These are phyloP conservation scores for Spialia ferax DNA, from an alignment of 2,888 invertebrate genomes.

Conservation along the genomic window DNA sequence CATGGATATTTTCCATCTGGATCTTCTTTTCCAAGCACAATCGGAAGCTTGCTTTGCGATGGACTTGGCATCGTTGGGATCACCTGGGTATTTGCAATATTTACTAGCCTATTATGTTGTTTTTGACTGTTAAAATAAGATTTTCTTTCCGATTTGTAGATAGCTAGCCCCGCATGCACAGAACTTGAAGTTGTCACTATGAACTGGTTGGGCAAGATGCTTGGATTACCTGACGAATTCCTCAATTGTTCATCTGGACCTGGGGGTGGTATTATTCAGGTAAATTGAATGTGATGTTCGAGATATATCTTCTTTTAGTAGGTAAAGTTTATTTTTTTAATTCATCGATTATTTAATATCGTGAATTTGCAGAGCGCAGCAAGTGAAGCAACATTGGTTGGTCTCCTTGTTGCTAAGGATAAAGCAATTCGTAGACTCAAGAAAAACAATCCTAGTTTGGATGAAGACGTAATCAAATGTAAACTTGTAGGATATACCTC, in stretches of 20 bases:
- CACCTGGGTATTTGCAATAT: constrained; percentile 95
- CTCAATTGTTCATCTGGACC: constrained; percentile 91
- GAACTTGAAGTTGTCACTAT: constrained; percentile 96
- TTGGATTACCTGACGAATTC: constrained; percentile 94
- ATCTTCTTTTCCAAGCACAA: constrained; percentile 93
- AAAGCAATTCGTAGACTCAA: constrained; percentile 87
- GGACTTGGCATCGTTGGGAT: constrained; percentile 96
- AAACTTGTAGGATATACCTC: constrained; percentile 94
- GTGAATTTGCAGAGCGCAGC: constrained; percentile 91
- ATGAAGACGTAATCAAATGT: constrained; percentile 88
- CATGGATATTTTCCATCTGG: constrained; percentile 97
- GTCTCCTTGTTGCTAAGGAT: constrained; percentile 92
- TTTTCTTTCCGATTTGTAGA: too few relatives aligned
- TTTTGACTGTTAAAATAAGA: too few relatives aligned
- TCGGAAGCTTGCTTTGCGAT: constrained; percentile 93
- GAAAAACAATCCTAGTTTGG: constrained; percentile 85
- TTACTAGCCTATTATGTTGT: too few relatives aligned
- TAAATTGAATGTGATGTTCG: constrained; percentile 55
- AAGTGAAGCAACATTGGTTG: constrained; percentile 95
- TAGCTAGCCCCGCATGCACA: constrained; percentile 95
- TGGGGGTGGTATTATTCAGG: constrained; percentile 95
- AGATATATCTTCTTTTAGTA: too few relatives aligned
- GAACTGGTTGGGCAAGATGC: constrained; percentile 97
- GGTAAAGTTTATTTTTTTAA: too few relatives aligned
- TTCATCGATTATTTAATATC: neutral